A percentile compares a stretch with the other conserved stretches of the same genome.
These are phyloP conservation scores for Onychomys arenicola DNA, from an alignment of 2,797 vertebrate genomes.

Conservation along the genomic window DNA sequence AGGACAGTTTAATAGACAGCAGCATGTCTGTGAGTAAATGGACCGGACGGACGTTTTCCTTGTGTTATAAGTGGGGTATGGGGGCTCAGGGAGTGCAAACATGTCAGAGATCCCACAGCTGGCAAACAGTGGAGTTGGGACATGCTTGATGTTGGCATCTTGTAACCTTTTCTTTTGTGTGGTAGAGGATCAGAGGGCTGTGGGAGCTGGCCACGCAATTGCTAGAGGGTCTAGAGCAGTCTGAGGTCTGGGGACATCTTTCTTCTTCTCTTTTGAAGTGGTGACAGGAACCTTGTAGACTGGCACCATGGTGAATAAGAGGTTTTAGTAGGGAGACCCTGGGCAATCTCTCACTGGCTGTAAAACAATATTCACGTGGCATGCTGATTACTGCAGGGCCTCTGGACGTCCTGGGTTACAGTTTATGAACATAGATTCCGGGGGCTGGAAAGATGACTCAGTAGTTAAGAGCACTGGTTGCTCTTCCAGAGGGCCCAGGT, in stretches of 20 bases:
- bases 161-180: neutral
- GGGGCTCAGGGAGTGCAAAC: neutral
- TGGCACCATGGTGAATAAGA: neutral
- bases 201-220: neutral
- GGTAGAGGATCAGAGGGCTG: neutral
- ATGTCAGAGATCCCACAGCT: neutral
- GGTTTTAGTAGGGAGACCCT: neutral
- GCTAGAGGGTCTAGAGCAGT: neutral
- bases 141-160: neutral
- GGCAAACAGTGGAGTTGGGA: neutral
- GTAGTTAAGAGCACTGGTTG: too few species aligned
- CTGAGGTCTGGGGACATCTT: neutral
- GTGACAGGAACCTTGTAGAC: neutral
- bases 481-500: too few species aligned
- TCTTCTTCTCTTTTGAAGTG: neutral
- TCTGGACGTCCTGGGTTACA: neutral
- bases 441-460: too few species aligned
- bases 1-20: neutral
- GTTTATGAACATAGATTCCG: neutral
- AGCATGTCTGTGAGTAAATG: neutral
- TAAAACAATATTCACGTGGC: constrained; percentile 17
- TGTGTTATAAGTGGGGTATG: neutral
- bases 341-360: neutral
- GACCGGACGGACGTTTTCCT: neutral
- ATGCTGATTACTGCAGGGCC: neutral